A percentile compares a stretch with the other conserved stretches of the same genome.
Evolutionary conservation across 2,888 invertebrate species (phyloP).

Genomic region (Deladenus siricidicola): DNA sequence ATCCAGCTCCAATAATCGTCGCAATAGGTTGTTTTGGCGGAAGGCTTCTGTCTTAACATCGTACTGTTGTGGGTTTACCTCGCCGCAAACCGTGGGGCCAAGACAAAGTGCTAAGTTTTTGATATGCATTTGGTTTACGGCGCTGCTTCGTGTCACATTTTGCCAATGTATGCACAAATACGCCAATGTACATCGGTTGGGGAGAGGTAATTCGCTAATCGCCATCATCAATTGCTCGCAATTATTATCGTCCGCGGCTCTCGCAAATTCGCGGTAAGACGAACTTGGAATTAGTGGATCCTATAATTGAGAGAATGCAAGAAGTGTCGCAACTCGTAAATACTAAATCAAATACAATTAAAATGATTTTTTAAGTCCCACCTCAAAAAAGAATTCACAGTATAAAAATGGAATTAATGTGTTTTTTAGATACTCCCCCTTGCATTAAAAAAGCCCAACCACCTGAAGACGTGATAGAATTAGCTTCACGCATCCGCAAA

Average conservation of each 20-base stretch:
- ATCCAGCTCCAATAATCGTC: slow-evolving; percentile 31
- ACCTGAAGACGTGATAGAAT: slow-evolving; percentile 73
- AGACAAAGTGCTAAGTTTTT: slow-evolving; percentile 81
- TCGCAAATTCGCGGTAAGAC: slow-evolving; percentile 73
- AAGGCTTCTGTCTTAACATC: slow-evolving; percentile 4
- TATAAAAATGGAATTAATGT: too few species aligned
- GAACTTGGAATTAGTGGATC: slow-evolving; percentile 79
- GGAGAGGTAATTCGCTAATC: slow-evolving; percentile 74
- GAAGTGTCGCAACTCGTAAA: too few species aligned
- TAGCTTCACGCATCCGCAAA: slow-evolving; percentile 88
- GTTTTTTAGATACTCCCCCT: too few species aligned
- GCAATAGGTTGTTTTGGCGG: slow-evolving; percentile 24
- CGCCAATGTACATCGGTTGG: slow-evolving; percentile 88
- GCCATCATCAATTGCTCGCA: slow-evolving; percentile 59
- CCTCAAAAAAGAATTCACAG: neutral
- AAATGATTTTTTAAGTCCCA: neutral
- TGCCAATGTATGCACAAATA: slow-evolving; percentile 83
- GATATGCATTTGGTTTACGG: slow-evolving; percentile 75
- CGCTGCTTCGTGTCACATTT: slow-evolving; percentile 57
- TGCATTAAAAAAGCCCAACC: slow-evolving; percentile 11
- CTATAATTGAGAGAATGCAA: too few species aligned
- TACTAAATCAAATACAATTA: neutral
- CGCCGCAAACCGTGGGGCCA: slow-evolving; percentile 83
- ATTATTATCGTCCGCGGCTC: slow-evolving; percentile 59
- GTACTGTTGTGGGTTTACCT: slow-evolving; percentile 5